Base-by-base conservation (phyloP, 1,140 invertebrate genomes). In the Trachymyrmex cornetzi region DNA sequence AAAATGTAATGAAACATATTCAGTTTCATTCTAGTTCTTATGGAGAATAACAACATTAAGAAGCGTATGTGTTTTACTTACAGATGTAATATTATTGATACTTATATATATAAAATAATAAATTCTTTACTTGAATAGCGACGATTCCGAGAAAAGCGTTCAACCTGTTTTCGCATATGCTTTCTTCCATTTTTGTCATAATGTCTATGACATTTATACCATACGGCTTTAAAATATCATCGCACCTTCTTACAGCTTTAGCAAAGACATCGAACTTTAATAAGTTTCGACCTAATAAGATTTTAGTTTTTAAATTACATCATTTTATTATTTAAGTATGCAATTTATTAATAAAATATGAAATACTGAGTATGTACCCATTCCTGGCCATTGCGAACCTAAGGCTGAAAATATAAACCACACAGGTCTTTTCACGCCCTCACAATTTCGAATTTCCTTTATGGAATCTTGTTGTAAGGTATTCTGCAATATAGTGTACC, bases 211-310 rank as follows among this genome's bases (percentile, higher is more conserved):
- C 5, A 34, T 19, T 57, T 55, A 74, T 88, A 5, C 96, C 96
- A 90, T 99, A 99, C 0, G 97, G 98, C 94, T 99, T 97, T 86
- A 98, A 93, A 27, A 96, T 97, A 92, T 98, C 97, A 75, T 99
- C 97, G 93, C 97, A 98, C 2, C 97, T 97, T 71, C 95, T 96
- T 7, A 97, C 97, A 91, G 98, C 97, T 16, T 96, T 95, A 22
- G 97, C 97, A 94, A 98, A 74, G 1, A 14, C 19, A 11, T 53
- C 3, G 22, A 55, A 74, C 55, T 74, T 74, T 34, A 74, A n/a
- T 48, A 69, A 69, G 11, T 48, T 24, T 69, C 1, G 66, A 69
- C 66, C 66, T 69, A 7, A 44, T 44, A 44, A 11, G 38, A 38
- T 24, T 48, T 55, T 48, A 69, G 16, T 69, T 69, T 12, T 50